phyloP scores from a whole-genome alignment of 2,113 vertebrate species.

The Platysteira castanea region DNA sequence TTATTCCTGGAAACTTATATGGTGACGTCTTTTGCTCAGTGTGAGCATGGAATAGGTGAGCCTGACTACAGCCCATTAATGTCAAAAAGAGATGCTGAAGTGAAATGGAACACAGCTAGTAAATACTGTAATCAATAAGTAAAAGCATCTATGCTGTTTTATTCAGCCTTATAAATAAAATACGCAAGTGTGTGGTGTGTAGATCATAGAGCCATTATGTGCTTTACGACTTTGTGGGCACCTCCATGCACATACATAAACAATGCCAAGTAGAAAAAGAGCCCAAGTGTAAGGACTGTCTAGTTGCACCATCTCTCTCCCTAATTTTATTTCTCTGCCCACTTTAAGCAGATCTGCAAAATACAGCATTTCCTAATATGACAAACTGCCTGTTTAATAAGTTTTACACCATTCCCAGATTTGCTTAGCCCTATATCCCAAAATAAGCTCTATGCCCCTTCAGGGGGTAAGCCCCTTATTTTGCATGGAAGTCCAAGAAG shows the following conservation, averaged over 20 bases:
- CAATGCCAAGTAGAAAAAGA: not conserved
- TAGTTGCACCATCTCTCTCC: not conserved
- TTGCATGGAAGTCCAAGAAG: not conserved
- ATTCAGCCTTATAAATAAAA: not conserved
- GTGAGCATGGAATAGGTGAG: not conserved
- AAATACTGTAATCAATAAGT: not conserved
- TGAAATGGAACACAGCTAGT: not conserved
- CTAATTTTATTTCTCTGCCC: not conserved
- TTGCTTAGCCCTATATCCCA: not conserved
- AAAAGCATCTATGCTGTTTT: not conserved
- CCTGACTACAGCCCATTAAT: not conserved
- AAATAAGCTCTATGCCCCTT: not conserved
- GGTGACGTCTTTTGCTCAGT: not conserved
- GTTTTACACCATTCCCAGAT: not conserved
- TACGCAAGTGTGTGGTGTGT: not conserved
- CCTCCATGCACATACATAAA: not conserved
- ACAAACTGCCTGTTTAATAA: not conserved
- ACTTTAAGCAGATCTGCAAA: not conserved
- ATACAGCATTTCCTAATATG: not conserved
- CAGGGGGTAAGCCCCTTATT: not conserved
- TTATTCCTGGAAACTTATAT: not conserved
- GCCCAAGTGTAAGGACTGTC: not conserved
- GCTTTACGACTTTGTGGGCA: not conserved
- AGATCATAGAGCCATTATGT: not conserved
- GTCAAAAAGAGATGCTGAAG: not conserved